These are phyloP conservation scores for Aphodius sticticus DNA, from an alignment of 2,888 invertebrate genomes.

Conservation along the genomic window DNA sequence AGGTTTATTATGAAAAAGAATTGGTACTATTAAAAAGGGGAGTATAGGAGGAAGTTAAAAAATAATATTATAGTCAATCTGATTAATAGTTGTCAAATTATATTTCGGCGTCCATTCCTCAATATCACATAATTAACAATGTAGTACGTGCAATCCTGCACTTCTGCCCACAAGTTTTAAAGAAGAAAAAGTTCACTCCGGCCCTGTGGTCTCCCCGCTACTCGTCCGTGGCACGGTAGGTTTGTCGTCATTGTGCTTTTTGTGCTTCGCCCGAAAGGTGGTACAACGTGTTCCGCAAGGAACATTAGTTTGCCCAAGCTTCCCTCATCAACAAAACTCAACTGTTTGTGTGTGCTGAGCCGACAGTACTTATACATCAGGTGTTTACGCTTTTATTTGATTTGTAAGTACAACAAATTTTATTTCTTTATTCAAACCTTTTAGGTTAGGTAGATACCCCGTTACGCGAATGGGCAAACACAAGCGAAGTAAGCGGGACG, in stretches of 20 bases:
- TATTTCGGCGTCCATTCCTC: not conserved
- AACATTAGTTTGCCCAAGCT: not conserved
- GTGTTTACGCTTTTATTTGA: not conserved
- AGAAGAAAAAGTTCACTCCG: not conserved
- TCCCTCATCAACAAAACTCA: not conserved
- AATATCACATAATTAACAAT: not conserved
- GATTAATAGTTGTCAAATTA: too few species aligned
- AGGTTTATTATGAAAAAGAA: too few species aligned
- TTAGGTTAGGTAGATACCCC: not conserved
- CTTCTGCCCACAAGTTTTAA: not conserved
- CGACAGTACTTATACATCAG: not conserved
- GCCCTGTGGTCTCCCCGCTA: not conserved
- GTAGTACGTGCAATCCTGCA: not conserved
- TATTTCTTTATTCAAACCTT: not conserved
- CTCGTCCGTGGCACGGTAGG: not conserved
- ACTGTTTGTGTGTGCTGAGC: not conserved
- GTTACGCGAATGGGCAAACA: not conserved
- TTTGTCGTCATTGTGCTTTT: not conserved
- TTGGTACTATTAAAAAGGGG: too few species aligned
- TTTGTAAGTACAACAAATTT: not conserved
- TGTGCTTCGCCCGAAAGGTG: not conserved
- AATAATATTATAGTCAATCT: too few species aligned
- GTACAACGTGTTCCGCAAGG: not conserved
- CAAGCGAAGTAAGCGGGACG: not conserved
- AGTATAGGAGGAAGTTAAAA: too few species aligned